Conservation (phyloP, 2,113 vertebrate genomes). For the Parus major region DNA sequence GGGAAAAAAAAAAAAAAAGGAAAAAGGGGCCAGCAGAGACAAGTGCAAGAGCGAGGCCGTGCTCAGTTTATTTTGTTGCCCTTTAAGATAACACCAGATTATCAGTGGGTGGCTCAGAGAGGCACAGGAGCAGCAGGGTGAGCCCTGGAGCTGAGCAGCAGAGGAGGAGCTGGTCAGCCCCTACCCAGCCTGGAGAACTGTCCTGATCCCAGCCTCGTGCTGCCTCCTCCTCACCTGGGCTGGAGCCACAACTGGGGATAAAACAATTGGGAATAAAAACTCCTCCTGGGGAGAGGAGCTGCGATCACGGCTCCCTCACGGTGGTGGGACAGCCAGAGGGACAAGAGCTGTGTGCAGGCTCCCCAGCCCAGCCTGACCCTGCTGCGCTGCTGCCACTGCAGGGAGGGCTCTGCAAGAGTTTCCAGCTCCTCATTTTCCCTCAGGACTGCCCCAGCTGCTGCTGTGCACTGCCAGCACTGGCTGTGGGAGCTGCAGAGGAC, state of each 20-base stretch:
- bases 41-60: neutral
- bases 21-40: neutral
- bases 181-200: fast-evolving
- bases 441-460: neutral
- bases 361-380: neutral
- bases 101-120: neutral
- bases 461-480: fast-evolving
- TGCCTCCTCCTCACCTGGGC: neutral
- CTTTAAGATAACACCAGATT: neutral
- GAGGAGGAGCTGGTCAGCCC: neutral
- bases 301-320: neutral
- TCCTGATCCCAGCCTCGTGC: neutral
- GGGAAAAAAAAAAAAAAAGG: fast-evolving
- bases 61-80: neutral
- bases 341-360: neutral
- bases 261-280: neutral
- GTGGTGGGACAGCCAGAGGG: neutral
- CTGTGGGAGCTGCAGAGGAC: neutral
- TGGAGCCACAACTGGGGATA: neutral
- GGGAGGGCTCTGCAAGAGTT: neutral
- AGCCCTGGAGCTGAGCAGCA: neutral
- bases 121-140: neutral
- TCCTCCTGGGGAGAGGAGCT: neutral
- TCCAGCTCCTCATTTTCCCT: fast-evolving
- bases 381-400: neutral